phyloP scores from a whole-genome alignment of 2,797 vertebrate genomes.

The Parauchenoglanis punctatus region DNA sequence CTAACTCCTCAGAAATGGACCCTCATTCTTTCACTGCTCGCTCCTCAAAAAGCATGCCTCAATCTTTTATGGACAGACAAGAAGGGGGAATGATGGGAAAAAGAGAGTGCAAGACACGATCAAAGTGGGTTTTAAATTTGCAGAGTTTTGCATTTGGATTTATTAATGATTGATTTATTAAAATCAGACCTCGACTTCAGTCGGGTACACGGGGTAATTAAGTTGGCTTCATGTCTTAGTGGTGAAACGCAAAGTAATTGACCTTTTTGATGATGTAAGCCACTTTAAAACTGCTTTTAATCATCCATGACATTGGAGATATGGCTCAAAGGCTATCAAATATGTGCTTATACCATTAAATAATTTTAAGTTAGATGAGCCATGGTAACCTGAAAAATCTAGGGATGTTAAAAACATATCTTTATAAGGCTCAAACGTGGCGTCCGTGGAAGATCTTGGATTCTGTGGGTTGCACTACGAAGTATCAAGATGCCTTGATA shows the following conservation, averaged over 20 bases:
- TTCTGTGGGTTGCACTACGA: not conserved
- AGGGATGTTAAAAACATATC: conserved; percentile 30
- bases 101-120: conserved; percentile 60
- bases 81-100: conserved; percentile 54
- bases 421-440: not conserved
- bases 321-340: conserved; percentile 46
- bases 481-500: not conserved
- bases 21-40: conserved; percentile 45
- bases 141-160: conserved; percentile 67
- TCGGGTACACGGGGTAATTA: conserved; percentile 67
- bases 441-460: not conserved
- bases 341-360: conserved; percentile 51
- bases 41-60: conserved; percentile 67
- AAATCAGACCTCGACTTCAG: conserved; percentile 65
- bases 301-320: conserved; percentile 63
- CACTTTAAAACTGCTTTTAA: conserved; percentile 63
- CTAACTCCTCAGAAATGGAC: conserved; percentile 56
- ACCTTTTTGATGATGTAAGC: conserved; percentile 61
- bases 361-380: conserved; percentile 47
- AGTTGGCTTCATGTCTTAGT: conserved; percentile 69
- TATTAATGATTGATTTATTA: conserved; percentile 72
- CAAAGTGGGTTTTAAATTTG: conserved; percentile 68
- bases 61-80: conserved; percentile 72
- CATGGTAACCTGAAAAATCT: conserved; percentile 41
- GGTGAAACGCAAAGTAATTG: conserved; percentile 70